These are phyloP conservation scores for Apaloderma vittatum DNA, from an alignment of 2,113 vertebrate genomes.

Conservation along the genomic window DNA sequence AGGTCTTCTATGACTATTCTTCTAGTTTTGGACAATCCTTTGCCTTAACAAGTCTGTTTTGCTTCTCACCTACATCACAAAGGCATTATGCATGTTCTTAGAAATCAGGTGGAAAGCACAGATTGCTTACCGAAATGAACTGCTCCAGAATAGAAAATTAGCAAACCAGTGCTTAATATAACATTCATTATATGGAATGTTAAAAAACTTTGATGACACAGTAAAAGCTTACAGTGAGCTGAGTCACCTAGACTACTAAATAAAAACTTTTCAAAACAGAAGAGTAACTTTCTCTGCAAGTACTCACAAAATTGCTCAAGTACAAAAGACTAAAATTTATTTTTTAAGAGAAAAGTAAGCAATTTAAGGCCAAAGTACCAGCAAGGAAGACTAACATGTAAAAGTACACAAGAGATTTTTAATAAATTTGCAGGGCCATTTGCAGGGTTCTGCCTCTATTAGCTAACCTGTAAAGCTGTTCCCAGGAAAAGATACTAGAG, in stretches of 20 bases:
- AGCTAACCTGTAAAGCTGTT: conserved; percentile 69
- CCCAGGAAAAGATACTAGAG: conserved; percentile 81
- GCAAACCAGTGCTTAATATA: background rate
- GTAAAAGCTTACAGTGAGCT: background rate
- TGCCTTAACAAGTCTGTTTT: background rate
- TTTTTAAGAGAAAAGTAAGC: conserved; percentile 42
- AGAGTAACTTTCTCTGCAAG: conserved; percentile 34
- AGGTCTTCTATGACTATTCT: background rate
- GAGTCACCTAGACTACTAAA: background rate
- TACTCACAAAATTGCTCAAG: conserved; percentile 42
- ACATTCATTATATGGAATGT: conserved; percentile 1
- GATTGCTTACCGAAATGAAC: background rate
- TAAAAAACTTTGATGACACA: background rate
- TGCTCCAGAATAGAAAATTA: background rate
- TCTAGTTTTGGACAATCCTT: background rate
- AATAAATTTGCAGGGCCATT: conserved; percentile 67
- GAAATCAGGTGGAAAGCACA: background rate
- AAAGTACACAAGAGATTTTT: conserved; percentile 28
- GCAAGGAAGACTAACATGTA: conserved; percentile 65
- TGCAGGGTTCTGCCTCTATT: conserved; percentile 67
- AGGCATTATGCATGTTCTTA: conserved; percentile 34
- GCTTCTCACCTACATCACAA: conserved; percentile 1
- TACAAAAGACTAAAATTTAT: conserved; percentile 41
- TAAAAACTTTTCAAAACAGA: background rate
- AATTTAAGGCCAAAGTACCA: conserved; percentile 68